Evolutionary conservation across 1,140 invertebrate species (phyloP), one percentile per base, ranked within the genome.

Genomic region (Thalassaphorura encarpata): DNA sequence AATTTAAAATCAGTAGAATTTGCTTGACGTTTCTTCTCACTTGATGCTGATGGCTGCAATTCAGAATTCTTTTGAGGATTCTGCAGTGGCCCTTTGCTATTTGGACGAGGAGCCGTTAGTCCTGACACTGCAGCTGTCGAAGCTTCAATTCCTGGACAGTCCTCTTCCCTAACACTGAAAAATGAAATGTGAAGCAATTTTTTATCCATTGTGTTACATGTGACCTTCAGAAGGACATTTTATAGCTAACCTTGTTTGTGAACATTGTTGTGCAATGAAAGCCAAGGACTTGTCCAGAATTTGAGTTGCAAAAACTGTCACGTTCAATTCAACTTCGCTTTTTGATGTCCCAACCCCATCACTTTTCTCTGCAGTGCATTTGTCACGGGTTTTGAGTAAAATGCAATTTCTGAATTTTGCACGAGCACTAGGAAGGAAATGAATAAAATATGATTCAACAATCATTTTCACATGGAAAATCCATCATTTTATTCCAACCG

Each of bases 271-370:
- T 15, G 55, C 36, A 5, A 57, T 46, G 27, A 61, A 54, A 6
- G 54, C 48, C 18, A 61, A 19, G 16, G 60, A 62, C 42, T 56
- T 62, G 56, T 62, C 60, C 23, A 62, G 46, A 8, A 41, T 51
- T 31, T 52, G 47, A 19, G 55, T 27, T 5, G 60, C 56, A 47
- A 58, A 58, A 1, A 45, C 33, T 15, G 60, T 62, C 16, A 53
- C 40, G 48, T 61, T 61, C 33, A 41, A 11, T 36, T 31, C 8
- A 42, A 18, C 39, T 15, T 21, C 5, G 11, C 21, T 40, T 31
- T 11, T 23, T 49, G 39, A n/a, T 31, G 43, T 23, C 2, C 13
- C 23, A 28, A 27, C 21, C 29, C 18, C n/a, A 27, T 26, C 33
- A 48, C 45, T 50, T 42, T 31, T 51, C 45, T 27, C 29, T 46